A percentile compares a stretch with the other conserved stretches of the same genome.
phyloP scores from a whole-genome alignment of 2,888 invertebrate species.

The Scaptomyza polygonia region DNA sequence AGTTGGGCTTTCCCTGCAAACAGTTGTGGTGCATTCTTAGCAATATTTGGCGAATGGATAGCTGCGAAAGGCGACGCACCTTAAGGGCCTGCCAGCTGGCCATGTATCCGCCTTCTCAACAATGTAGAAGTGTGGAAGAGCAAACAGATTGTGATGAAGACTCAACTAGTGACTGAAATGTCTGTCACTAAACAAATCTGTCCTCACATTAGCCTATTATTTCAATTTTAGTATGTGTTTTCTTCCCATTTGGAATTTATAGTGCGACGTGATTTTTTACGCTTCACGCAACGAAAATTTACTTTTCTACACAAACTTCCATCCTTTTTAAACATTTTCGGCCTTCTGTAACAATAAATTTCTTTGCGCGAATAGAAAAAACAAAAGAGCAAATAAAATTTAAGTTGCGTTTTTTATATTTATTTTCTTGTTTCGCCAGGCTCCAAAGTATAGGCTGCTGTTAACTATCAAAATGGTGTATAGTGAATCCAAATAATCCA shows the following conservation, averaged over 20 bases:
- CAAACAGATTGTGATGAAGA: neutral
- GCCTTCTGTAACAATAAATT: constrained; percentile 61
- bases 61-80: constrained; percentile 19
- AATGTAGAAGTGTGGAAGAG: neutral
- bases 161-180: constrained; percentile 8
- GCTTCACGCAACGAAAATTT: constrained; percentile 47
- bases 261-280: constrained; percentile 37
- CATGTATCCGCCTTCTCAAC: constrained; percentile 4
- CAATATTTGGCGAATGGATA: constrained; percentile 30
- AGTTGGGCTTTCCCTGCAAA: neutral
- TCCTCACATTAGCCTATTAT: constrained; percentile 6
- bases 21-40: constrained; percentile 8
- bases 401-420: no score
- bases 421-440: neutral
- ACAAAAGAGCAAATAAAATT: no score
- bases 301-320: constrained; percentile 20
- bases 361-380: constrained; percentile 8
- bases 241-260: constrained; percentile 35
- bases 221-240: neutral
- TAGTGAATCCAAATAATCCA: no score
- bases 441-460: neutral
- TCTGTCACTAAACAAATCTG: constrained; percentile 30
- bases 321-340: constrained; percentile 16
- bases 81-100: constrained; percentile 41
- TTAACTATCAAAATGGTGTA: constrained; percentile 6